Percentiles rank a stretch among this genome's conserved stretches.
These are phyloP conservation scores for Acrobasis repandana DNA, from an alignment of 2,888 invertebrate species.

Conservation along the genomic window DNA sequence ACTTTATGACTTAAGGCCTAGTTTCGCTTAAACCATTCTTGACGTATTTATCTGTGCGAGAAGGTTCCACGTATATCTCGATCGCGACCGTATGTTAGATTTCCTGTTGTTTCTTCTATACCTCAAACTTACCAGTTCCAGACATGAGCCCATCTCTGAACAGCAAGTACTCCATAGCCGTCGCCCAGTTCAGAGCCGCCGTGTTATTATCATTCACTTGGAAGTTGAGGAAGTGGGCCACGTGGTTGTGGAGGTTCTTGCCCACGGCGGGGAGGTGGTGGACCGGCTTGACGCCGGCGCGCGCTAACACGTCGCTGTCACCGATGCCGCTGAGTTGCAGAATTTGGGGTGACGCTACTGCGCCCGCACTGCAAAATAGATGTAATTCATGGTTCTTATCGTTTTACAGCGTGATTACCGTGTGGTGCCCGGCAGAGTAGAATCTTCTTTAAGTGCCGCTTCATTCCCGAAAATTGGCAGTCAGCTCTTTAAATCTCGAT, in stretches of 20 bases:
- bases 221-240: constrained; percentile 90
- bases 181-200: constrained; percentile 94
- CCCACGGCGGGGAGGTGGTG: constrained; percentile 92
- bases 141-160: constrained; percentile 95
- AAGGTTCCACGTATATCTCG: too few species aligned
- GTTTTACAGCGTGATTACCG: too few species aligned
- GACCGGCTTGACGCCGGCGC: constrained; percentile 85
- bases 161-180: constrained; percentile 94
- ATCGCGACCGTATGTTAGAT: too few species aligned
- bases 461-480: too few species aligned
- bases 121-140: constrained; percentile 85
- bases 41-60: too few species aligned
- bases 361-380: constrained; percentile 84
- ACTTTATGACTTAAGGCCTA: too few species aligned
- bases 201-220: constrained; percentile 93
- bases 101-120: too few species aligned
- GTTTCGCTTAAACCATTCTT: too few species aligned
- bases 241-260: constrained; percentile 93
- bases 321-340: constrained; percentile 95
- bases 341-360: constrained; percentile 97
- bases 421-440: background rate
- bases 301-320: constrained; percentile 86
- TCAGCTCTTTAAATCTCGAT: too few species aligned
- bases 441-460: too few species aligned
- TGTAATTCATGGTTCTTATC: too few species aligned